Evolutionary conservation across 2,113 vertebrate species (phyloP), one percentile per base, ranked within the genome.

Genomic region (Puntigrus tetrazona): DNA sequence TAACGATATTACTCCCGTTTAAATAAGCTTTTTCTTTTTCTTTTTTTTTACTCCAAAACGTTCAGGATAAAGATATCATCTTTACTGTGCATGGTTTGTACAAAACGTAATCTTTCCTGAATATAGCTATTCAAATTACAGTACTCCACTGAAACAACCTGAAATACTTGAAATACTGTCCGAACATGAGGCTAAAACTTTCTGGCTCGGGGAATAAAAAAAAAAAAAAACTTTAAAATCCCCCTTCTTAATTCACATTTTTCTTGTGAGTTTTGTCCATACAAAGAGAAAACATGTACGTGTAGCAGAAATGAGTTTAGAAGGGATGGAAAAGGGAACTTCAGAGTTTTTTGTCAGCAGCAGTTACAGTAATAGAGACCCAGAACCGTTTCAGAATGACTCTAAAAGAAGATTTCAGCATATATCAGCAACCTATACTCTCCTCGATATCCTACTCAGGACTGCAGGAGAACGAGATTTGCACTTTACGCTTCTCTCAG

Each of bases 111-210:
- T 78, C 83, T 72, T 82, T 87, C 86, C 86, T 85, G 83, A 85
- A 88, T 78, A 52, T 50, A 80, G n/a, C 84, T 67, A 22, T 85
- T 79, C 36, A 43, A 43, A 79, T 79, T 9, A 85, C 86, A 87
- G 84, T 85, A 85, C 83, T 91, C 91, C 85, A 90, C 93, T 92
- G 84, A 91, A 93, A 85, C 89, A 90, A 87, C 86, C 86, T 85
- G 90, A 97, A n/a, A n/a, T n/a, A n/a, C n/a, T 96, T 95, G 75
- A 91, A 94, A 95, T 94, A 93, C 95, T 95, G 95, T 95, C 94
- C 91, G 95, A 89, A 91, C 86, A 89, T 90, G 93, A 88, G 1
- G 88, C 90, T 67, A 72, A 81, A 84, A 86, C 83, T 89, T 89
- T 93, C 92, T 91, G 93, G 92, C 93, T 87, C 86, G 83, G 75